Conservation (phyloP, 2,888 invertebrate species). For the Holacanthella duospinosa region DNA sequence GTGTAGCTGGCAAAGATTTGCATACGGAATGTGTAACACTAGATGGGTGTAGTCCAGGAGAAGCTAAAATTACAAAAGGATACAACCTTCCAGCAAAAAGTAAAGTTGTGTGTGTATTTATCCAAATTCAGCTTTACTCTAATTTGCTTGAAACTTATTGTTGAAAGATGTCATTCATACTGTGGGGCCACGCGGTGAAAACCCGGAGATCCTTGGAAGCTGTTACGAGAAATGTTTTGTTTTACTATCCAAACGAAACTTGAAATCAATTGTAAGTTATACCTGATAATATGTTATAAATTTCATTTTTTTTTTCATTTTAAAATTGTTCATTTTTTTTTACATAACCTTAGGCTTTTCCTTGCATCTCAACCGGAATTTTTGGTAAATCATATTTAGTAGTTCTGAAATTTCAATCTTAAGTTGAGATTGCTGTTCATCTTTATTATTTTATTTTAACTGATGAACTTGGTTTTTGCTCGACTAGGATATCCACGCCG, state of each 20-base stretch:
- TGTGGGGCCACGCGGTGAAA: conserved; percentile 71
- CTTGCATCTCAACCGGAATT: conserved; percentile 84
- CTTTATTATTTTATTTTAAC: no score
- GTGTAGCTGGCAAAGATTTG: conserved; percentile 60
- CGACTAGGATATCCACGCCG: conserved; percentile 60
- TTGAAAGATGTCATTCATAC: conserved; percentile 85
- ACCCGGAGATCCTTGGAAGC: conserved; percentile 51
- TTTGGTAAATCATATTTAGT: no score
- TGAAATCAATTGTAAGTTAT: conserved; percentile 57
- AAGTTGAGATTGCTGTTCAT: conserved; percentile 4
- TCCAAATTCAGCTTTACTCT: no score
- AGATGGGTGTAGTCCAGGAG: conserved; percentile 66
- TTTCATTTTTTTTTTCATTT: no score
- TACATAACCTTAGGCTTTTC: no score
- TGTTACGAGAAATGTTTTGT: conserved; percentile 62
- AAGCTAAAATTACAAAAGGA: conserved; percentile 71
- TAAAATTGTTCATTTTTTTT: no score
- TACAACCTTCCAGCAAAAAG: conserved; percentile 74
- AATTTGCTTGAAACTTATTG: no score
- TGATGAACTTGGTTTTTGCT: no score
- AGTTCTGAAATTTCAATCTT: conserved; percentile 4
- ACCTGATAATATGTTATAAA: no score
- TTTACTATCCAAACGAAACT: conserved; percentile 47
- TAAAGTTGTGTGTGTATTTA: conserved; percentile 42
- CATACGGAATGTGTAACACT: conserved; percentile 60